Conservation (phyloP, 2,888 invertebrate species). For the Drosophila kanekoi region DNA sequence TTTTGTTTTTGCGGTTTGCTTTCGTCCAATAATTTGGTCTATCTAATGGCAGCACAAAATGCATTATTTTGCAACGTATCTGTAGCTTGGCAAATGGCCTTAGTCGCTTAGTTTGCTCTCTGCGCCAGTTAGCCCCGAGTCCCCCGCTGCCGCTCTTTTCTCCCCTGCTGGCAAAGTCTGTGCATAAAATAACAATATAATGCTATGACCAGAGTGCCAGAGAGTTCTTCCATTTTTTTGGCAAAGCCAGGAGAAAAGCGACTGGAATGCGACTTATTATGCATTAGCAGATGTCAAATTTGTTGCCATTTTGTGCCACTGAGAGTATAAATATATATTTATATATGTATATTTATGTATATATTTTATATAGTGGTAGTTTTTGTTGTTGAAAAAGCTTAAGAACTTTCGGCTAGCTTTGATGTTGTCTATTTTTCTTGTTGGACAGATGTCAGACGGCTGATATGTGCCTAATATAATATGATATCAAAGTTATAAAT, state of each 20-base stretch:
- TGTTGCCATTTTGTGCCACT: slow-evolving; percentile 35
- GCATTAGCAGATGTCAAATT: slow-evolving; percentile 67
- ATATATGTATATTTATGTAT: neutral
- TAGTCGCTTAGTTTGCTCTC: slow-evolving; percentile 63
- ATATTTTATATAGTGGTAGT: neutral
- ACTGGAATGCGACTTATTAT: slow-evolving; percentile 63
- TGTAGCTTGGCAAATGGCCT: slow-evolving; percentile 75
- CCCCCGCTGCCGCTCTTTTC: neutral
- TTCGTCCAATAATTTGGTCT: slow-evolving; percentile 78
- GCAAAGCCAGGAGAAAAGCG: slow-evolving; percentile 35
- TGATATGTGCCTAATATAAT: slow-evolving; percentile 35
- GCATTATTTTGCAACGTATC: slow-evolving; percentile 80
- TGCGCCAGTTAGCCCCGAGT: slow-evolving; percentile 24
- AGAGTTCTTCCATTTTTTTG: slow-evolving; percentile 27
- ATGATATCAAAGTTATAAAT: slow-evolving; percentile 61
- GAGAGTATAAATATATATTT: neutral
- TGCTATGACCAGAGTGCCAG: slow-evolving; percentile 59
- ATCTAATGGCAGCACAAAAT: slow-evolving; percentile 72
- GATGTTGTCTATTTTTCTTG: slow-evolving; percentile 25
- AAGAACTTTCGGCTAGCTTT: slow-evolving; percentile 30
- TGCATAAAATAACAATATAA: slow-evolving; percentile 80
- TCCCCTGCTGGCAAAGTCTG: slow-evolving; percentile 52
- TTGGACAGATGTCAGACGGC: slow-evolving; percentile 53
- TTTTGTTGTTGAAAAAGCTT: slow-evolving; percentile 12
- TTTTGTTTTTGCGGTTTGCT: slow-evolving; percentile 73